Percentiles rank a stretch among this genome's conserved stretches.
Evolutionary conservation across 2,113 vertebrate genomes (phyloP).

Genomic region (Gallinago jamesoni): DNA sequence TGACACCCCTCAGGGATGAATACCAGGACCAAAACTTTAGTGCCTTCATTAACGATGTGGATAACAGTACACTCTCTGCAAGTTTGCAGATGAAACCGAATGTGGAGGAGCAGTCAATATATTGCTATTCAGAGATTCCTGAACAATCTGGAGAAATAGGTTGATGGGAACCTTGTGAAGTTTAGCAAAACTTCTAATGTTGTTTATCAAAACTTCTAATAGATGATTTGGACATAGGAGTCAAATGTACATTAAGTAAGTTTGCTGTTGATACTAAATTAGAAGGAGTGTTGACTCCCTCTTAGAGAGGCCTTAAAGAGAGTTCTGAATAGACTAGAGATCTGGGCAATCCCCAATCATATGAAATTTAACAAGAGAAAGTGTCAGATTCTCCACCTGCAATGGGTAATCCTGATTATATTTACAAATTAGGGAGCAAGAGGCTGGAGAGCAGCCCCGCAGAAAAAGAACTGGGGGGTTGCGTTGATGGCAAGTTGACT

Average conservation of each 20-base stretch:
- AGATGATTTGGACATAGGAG: not conserved
- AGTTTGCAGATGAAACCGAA: not conserved
- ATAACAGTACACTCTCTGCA: not conserved
- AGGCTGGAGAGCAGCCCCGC: fast-evolving
- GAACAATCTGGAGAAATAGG: not conserved
- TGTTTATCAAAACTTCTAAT: not conserved
- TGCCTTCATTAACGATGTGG: not conserved
- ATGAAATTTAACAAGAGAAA: not conserved
- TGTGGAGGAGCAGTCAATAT: not conserved
- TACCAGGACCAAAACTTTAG: not conserved
- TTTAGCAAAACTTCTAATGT: not conserved
- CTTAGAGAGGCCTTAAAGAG: not conserved
- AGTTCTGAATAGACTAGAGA: not conserved
- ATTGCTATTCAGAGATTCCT: not conserved
- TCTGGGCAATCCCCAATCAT: fast-evolving
- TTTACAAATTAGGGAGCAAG: fast-evolving
- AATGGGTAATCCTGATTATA: not conserved
- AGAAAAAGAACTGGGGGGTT: not conserved
- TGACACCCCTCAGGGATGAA: not conserved
- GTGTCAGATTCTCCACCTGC: not conserved
- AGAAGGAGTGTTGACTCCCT: not conserved
- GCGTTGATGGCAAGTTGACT: not conserved
- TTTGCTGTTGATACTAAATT: not conserved
- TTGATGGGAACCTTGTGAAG: not conserved
- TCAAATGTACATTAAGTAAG: not conserved